Conservation (phyloP, 1,140 invertebrate genomes). For the Papilio polytes region DNA sequence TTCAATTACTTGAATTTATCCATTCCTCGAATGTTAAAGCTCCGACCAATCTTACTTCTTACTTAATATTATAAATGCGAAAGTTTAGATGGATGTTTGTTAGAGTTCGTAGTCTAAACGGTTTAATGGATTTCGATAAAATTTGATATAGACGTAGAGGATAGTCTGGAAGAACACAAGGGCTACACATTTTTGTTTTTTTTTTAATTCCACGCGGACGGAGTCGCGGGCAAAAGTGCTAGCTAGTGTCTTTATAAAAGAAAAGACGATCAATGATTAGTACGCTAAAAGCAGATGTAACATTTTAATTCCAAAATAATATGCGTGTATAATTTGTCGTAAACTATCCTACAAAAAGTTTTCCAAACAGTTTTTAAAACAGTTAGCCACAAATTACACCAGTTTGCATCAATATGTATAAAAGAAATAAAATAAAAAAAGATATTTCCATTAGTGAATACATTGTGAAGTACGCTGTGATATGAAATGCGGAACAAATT, state of each 20-base stretch:
- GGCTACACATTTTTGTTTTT: too few species aligned
- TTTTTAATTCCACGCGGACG: too few species aligned
- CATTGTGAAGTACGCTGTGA: not conserved
- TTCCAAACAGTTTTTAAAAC: not conserved
- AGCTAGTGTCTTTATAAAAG: not conserved
- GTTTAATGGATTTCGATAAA: too few species aligned
- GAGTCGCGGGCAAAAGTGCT: too few species aligned
- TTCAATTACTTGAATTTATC: not conserved
- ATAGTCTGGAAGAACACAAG: too few species aligned
- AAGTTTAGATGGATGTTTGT: too few species aligned
- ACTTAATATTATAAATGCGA: too few species aligned
- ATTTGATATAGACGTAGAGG: too few species aligned
- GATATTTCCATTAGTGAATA: not conserved
- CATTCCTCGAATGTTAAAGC: not conserved
- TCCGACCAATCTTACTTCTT: too few species aligned
- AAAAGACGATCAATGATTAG: not conserved
- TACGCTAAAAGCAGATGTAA: not conserved
- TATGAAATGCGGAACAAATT: constrained; percentile 15
- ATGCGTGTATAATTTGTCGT: not conserved
- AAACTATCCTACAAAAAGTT: not conserved
- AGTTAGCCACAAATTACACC: not conserved
- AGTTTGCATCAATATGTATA: not conserved
- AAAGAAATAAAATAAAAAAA: not conserved
- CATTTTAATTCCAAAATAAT: not conserved
- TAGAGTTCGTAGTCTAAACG: too few species aligned